Evolutionary conservation across 53 echinoderm and acorn worm species (phyloP).

Genomic region (Paelopatides confundens): DNA sequence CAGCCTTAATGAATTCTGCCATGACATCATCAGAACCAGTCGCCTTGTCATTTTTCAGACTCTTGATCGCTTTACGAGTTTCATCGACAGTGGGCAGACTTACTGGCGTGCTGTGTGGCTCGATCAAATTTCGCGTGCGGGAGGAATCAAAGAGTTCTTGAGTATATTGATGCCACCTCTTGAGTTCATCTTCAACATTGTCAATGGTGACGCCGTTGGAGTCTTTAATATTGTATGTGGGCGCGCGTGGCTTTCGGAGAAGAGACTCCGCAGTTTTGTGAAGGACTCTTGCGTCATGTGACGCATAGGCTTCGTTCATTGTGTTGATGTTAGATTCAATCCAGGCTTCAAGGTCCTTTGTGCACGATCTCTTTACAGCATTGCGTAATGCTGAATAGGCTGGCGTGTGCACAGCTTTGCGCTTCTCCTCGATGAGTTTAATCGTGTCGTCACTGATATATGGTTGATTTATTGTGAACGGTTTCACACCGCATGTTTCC

Average conservation of each 20-base stretch:
- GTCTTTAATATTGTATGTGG: neutral
- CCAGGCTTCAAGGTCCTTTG: neutral
- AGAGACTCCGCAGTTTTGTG: neutral
- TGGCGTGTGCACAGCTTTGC: no score
- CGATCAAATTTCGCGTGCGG: neutral
- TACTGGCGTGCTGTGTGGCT: neutral
- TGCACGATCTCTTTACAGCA: no score
- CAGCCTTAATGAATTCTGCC: neutral
- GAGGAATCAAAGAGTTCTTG: neutral
- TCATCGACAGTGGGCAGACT: neutral
- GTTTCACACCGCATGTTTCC: no score
- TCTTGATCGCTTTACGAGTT: neutral
- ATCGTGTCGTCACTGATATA: no score
- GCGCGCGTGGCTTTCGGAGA: neutral
- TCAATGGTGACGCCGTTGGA: neutral
- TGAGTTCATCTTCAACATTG: neutral
- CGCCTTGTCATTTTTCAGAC: neutral
- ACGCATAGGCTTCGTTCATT: neutral
- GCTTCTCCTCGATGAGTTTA: no score
- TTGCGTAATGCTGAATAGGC: no score
- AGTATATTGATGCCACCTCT: neutral
- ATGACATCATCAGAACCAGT: neutral
- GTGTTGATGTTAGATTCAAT: neutral
- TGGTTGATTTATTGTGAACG: no score
- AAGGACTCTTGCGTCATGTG: neutral